Evolutionary conservation across 2,888 invertebrate species (phyloP).

Genomic region (Camponotus fellah): DNA sequence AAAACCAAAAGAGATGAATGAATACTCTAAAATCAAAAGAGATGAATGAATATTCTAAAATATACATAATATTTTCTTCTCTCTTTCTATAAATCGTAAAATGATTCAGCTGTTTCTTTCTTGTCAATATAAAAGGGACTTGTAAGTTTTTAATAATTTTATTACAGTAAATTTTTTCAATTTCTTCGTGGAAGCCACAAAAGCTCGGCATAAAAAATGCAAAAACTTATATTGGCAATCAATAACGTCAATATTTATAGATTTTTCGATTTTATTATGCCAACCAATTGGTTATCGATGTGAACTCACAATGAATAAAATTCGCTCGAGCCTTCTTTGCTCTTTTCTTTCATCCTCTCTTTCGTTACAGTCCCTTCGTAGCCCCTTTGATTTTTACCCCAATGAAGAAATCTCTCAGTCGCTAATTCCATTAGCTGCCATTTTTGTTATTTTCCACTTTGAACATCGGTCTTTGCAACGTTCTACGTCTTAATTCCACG

Average conservation of each 20-base stretch:
- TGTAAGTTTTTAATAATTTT: constrained; percentile 11
- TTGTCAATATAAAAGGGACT: not conserved
- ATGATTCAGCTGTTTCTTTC: not conserved
- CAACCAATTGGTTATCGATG: not conserved
- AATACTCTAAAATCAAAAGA: not conserved
- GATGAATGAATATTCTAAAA: not conserved
- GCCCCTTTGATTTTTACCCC: constrained; percentile 3
- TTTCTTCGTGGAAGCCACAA: not conserved
- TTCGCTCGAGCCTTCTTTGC: constrained; percentile 29
- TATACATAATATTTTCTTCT: not conserved
- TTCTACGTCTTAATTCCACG: constrained; percentile 32
- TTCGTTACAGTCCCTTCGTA: not conserved
- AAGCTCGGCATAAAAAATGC: constrained; percentile 5
- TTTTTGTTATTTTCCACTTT: constrained; percentile 58
- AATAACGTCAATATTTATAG: constrained; percentile 16
- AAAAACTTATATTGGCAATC: constrained; percentile 12
- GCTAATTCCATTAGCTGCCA: constrained; percentile 71
- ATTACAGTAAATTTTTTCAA: not conserved
- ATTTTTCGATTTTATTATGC: not conserved
- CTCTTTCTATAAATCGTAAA: not conserved
- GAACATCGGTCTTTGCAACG: constrained; percentile 36
- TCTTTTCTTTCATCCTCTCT: not conserved
- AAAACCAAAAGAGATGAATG: not conserved
- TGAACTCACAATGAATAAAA: constrained; percentile 34
- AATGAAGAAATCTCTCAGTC: constrained; percentile 58